Conservation (phyloP, 2,113 vertebrate species). For the Muscicapa adusta region DNA sequence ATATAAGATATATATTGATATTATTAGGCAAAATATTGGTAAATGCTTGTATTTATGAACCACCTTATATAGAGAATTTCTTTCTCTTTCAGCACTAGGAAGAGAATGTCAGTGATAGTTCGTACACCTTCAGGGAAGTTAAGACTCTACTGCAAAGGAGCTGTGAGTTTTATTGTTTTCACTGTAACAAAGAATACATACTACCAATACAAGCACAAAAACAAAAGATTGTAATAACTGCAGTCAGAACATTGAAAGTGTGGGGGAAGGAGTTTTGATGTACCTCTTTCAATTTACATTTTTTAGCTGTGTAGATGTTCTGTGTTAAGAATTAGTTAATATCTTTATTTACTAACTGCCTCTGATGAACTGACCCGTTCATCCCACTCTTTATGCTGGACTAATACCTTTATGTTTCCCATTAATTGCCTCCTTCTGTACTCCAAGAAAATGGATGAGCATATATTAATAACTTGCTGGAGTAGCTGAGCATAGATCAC, state of each 20-base stretch:
- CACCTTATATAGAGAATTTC: not conserved
- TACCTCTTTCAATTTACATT: not conserved
- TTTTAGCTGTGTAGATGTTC: not conserved
- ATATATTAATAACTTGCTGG: not conserved
- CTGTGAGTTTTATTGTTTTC: conserved; percentile 82
- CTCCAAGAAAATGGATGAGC: not conserved
- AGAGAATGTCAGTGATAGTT: conserved; percentile 99
- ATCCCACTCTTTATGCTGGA: not conserved
- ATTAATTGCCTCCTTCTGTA: not conserved
- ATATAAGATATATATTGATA: not conserved
- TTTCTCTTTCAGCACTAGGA: conserved; percentile 81
- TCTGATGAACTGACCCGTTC: not conserved
- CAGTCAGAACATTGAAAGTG: not conserved
- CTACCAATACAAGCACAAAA: not conserved
- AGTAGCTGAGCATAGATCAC: not conserved
- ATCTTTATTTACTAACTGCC: not conserved
- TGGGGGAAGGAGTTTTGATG: not conserved
- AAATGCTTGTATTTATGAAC: not conserved
- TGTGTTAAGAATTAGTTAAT: not conserved
- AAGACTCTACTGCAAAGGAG: conserved; percentile 99
- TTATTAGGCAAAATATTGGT: not conserved
- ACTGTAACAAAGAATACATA: not conserved
- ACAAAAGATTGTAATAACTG: not conserved
- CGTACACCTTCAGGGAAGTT: conserved; percentile 94
- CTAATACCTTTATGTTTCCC: not conserved